Percentiles rank a stretch among this genome's conserved stretches.
Evolutionary conservation across 2,797 vertebrate species (phyloP).

Genomic region (Crenuchus spilurus): DNA sequence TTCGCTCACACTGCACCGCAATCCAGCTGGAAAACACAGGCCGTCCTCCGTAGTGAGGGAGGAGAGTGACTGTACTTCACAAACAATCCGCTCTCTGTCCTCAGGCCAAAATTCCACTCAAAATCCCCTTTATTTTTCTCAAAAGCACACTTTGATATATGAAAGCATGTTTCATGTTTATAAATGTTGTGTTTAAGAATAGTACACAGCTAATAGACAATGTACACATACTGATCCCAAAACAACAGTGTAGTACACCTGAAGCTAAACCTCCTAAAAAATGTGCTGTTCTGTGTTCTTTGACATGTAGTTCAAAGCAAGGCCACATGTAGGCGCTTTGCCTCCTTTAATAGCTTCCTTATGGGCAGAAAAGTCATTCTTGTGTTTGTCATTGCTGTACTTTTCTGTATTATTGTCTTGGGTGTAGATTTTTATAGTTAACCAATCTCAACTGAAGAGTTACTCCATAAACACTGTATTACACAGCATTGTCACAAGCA

Average conservation of each 20-base stretch:
- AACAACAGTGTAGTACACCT: background rate
- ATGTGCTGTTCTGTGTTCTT: background rate
- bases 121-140: background rate
- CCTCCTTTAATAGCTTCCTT: conserved; percentile 34
- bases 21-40: conserved; percentile 46
- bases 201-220: background rate
- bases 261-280: background rate
- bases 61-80: conserved; percentile 40
- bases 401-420: conserved; percentile 2
- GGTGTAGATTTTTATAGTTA: conserved; percentile 7
- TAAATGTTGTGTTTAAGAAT: too few relatives aligned
- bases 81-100: conserved; percentile 48
- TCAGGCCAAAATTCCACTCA: conserved; percentile 41
- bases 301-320: conserved; percentile 47
- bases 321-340: conserved; percentile 55
- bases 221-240: background rate
- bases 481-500: too few relatives aligned
- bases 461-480: background rate
- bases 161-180: background rate
- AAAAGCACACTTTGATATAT: background rate
- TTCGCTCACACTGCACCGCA: conserved; percentile 26
- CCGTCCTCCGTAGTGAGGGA: conserved; percentile 35
- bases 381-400: conserved; percentile 3
- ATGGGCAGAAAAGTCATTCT: conserved; percentile 1
- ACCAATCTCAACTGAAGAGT: conserved; percentile 4